Percentiles rank a stretch among this genome's conserved stretches.
phyloP scores from a whole-genome alignment of 2,113 vertebrate species.

The Grallaria varia region DNA sequence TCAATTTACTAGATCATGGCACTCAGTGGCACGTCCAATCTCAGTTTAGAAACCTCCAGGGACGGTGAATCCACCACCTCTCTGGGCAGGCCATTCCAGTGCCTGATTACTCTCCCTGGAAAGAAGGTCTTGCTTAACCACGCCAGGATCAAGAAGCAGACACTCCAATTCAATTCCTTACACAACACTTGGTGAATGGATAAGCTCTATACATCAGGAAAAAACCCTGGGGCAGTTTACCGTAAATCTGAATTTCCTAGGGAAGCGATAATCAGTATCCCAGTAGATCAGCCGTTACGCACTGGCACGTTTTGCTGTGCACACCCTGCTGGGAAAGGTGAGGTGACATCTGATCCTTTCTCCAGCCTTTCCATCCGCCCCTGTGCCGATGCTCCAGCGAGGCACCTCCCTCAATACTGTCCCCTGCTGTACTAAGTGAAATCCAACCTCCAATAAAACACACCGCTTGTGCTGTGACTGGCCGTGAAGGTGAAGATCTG shows the following conservation, averaged over 20 bases:
- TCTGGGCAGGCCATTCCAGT: too few relatives aligned
- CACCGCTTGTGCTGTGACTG: neutral
- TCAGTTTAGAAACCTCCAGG: too few relatives aligned
- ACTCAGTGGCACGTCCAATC: too few relatives aligned
- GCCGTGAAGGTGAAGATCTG: neutral
- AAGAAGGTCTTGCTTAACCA: neutral
- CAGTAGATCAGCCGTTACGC: neutral
- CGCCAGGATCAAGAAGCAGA: neutral
- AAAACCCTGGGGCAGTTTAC: neutral
- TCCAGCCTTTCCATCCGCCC: neutral
- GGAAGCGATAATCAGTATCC: neutral
- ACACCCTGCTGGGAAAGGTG: accelerated
- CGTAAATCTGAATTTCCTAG: neutral
- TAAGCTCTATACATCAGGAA: neutral
- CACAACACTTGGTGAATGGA: neutral
- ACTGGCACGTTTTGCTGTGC: neutral
- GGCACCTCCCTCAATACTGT: accelerated
- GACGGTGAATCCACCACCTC: too few relatives aligned
- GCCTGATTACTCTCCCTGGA: too few relatives aligned
- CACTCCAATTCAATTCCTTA: neutral
- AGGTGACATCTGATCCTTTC: neutral
- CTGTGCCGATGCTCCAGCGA: neutral
- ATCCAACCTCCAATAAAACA: neutral
- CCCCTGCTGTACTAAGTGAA: neutral
- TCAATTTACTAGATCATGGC: too few relatives aligned